Base-by-base conservation (phyloP, 2,113 vertebrate species). In the Mandrillus leucophaeus region DNA sequence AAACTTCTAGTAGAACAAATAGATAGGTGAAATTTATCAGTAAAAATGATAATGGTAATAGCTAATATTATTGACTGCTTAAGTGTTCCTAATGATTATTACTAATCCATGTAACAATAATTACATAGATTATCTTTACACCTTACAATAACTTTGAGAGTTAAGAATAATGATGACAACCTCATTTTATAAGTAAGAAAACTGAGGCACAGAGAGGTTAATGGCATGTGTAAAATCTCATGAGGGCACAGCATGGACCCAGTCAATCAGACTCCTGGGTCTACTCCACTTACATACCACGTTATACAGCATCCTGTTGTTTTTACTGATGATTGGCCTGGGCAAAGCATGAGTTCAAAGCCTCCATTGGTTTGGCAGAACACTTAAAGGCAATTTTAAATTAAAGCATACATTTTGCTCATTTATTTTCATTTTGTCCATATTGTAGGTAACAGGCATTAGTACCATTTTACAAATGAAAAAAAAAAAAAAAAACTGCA, bases 241-340 rank as follows among this genome's bases (percentile, higher is more conserved):
- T 0, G 3, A n/a, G 13, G 10, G 0, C 10, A 35, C 8, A 22
- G 22, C 13, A 4, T 27, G 2, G 55, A 52, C 70, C 25, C 20
- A 50, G 35, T 3, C 7, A 14, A 17, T 30, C 22, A 52, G 35
- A 32, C 1, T 35, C 30, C 7, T 17, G 32, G 10, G 25, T 57
- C 11, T 3, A 0, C 22, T 78, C 6, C 57, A 2, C 14, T 66
- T 59, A 52, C 79, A 40, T 17, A 48, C 16, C 5, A 32, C 23
- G 25, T 23, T 68, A 1, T 18, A 8, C 8, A 27, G 5, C 13
- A 4, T 45, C 2, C 40, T 11, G 0, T 73, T 57, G 27, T 79
- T 64, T 45, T 38, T 59, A 48, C n/a, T 57, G 27, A 55, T 40
- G 45, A 78, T 4, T 88, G 38, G 25, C 16, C 25, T 12, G 1